phyloP scores from a whole-genome alignment of 2,113 vertebrate genomes.

The Tachysurus vachellii region DNA sequence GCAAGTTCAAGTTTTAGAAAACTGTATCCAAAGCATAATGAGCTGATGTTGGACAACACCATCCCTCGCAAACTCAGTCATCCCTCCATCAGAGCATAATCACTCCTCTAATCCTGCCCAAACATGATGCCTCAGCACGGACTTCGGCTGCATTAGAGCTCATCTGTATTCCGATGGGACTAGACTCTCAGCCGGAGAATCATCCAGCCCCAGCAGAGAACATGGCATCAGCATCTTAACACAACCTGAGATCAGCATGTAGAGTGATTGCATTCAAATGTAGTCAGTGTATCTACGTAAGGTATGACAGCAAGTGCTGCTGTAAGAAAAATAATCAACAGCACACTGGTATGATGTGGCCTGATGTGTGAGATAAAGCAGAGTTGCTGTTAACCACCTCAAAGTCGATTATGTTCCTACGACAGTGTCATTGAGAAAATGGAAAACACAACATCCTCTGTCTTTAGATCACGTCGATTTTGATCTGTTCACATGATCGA shows the following conservation, averaged over 20 bases:
- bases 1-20: conserved; percentile 39
- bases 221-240: conserved; percentile 37
- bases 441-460: neutral
- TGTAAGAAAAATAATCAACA: neutral
- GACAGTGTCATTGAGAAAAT: neutral
- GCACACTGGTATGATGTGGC: neutral
- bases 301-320: neutral
- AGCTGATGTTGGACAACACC: conserved; percentile 19
- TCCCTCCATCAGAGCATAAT: conserved; percentile 43
- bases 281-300: neutral
- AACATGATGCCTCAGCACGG: conserved; percentile 51
- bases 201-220: conserved; percentile 7
- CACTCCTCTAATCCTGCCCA: conserved; percentile 43
- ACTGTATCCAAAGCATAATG: conserved; percentile 32
- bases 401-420: neutral
- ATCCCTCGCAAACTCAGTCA: conserved; percentile 18
- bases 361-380: neutral
- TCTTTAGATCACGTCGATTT: neutral
- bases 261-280: conserved; percentile 33
- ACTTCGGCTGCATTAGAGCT: conserved; percentile 44
- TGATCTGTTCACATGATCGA: neutral
- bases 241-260: conserved; percentile 16
- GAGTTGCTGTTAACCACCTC: neutral
- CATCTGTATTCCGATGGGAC: conserved; percentile 44
- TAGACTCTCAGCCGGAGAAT: conserved; percentile 32